Base-by-base conservation (phyloP, 2,113 vertebrate species). In the Chaetodon trifascialis region DNA sequence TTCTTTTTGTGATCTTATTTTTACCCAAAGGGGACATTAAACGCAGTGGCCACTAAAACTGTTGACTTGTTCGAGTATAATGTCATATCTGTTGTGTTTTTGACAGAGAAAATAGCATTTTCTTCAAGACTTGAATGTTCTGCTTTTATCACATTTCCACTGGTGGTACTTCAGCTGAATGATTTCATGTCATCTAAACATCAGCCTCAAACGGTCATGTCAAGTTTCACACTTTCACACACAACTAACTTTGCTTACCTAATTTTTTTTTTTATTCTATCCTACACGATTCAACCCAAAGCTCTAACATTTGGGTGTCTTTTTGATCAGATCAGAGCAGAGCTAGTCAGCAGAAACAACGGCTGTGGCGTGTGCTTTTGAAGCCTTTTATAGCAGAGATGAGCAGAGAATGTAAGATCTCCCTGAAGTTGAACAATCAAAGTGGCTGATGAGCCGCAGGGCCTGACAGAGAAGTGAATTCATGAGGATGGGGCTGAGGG, bases 371-470 rank as follows among this genome's bases (percentile, higher is more conserved):
- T 30, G n/a, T 4, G 4, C 80, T 72, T 84, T 79, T 83, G 76
- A 86, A 87, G 86, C 40, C 76, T 71, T 68, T 80, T 76, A 58
- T 64, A 47, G 62, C 51, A 59, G 73, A 10, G n/a, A 66, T 78
- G 56, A 69, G 49, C 38, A 34, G 59, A 78, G 82, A 90, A 56
- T 11, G 36, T 69, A 73, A 82, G 42, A 82, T 88, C 75, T 89
- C 42, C 64, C 74, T 52, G 40, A 81, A 89, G 84, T 91, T 65
- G 82, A 73, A 87, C 73, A 85, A 84, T 89, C 86, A 84, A 88
- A 90, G 67, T 46, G 44, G 36, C 71, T n/a, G 51, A 68, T 76
- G 67, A 88, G 84, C 83, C 40, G 21, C 75, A 77, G 73, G 75
- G 84, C 73, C 73, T 85, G 82, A 88, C 79, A 78, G 79, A n/a